Percentiles rank a stretch among this genome's conserved stretches.
phyloP scores from a whole-genome alignment of 2,113 vertebrate species.

The Cheilinus undulatus region DNA sequence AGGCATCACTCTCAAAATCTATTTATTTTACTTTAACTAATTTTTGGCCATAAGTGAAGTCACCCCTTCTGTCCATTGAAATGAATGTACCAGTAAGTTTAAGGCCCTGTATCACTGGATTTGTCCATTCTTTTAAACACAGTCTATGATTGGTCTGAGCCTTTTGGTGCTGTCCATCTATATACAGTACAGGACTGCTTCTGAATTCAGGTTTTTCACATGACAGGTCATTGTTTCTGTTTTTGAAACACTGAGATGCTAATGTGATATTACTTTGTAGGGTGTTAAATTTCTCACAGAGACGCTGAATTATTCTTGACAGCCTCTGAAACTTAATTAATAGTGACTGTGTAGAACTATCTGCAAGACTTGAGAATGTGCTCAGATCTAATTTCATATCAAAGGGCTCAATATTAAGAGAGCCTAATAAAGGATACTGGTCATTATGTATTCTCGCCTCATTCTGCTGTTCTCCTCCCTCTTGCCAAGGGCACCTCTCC shows the following conservation, averaged over 20 bases:
- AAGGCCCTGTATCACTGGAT: not conserved
- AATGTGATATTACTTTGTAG: conserved; percentile 4
- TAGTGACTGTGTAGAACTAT: conserved; percentile 31
- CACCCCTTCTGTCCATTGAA: not conserved
- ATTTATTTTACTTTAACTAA: too few species aligned
- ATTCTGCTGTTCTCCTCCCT: conserved; percentile 18
- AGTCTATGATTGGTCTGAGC: not conserved
- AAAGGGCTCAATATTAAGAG: conserved; percentile 27
- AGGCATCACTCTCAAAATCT: too few species aligned
- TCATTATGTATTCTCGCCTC: conserved; percentile 49
- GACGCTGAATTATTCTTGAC: conserved; percentile 29
- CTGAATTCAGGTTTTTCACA: conserved; percentile 21
- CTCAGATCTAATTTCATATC: conserved; percentile 45
- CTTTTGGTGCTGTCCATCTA: not conserved
- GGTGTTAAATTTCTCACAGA: conserved; percentile 12
- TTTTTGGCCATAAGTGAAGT: not conserved
- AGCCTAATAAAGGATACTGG: conserved; percentile 22
- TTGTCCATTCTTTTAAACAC: not conserved
- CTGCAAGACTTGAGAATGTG: conserved; percentile 19
- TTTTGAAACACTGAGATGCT: conserved; percentile 2
- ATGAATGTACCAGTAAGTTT: not conserved
- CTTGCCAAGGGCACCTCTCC: conserved; percentile 43
- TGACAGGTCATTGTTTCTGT: not conserved
- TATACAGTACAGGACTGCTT: not conserved
- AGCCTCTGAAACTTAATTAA: conserved; percentile 32